Evolutionary conservation across 2,797 vertebrate genomes (phyloP).

Genomic region (Falco berigora): DNA sequence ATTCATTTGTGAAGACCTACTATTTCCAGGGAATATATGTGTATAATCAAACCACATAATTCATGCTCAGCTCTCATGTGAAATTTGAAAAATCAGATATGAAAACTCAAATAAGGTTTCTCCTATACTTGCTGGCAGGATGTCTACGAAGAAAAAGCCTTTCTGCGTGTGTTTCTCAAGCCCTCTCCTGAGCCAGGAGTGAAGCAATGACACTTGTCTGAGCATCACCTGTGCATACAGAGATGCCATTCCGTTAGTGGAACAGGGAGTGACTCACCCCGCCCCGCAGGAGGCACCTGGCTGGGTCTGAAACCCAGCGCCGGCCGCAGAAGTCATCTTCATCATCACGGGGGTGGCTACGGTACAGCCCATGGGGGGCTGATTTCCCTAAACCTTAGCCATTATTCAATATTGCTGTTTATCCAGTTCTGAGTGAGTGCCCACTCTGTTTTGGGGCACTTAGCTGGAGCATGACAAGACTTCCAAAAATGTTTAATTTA

Average conservation of each 20-base stretch:
- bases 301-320: rapidly evolving
- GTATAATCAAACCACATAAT: background rate
- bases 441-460: background rate
- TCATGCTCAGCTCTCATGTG: background rate
- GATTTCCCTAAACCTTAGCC: background rate
- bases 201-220: background rate
- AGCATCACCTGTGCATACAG: background rate
- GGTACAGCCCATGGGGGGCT: background rate
- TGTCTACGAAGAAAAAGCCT: background rate
- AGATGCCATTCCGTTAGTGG: background rate
- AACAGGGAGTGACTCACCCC: background rate
- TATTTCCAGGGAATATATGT: background rate
- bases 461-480: background rate
- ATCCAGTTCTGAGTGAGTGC: background rate
- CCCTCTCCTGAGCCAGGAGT: background rate
- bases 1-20: background rate
- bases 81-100: background rate
- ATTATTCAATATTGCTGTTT: background rate
- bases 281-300: background rate
- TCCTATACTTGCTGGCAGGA: background rate
- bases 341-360: background rate
- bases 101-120: background rate
- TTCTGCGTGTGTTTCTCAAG: background rate
- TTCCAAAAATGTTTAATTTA: background rate
- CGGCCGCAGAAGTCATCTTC: background rate